phyloP scores from a whole-genome alignment of 2,113 vertebrate genomes.

The Emydura subglobosa region DNA sequence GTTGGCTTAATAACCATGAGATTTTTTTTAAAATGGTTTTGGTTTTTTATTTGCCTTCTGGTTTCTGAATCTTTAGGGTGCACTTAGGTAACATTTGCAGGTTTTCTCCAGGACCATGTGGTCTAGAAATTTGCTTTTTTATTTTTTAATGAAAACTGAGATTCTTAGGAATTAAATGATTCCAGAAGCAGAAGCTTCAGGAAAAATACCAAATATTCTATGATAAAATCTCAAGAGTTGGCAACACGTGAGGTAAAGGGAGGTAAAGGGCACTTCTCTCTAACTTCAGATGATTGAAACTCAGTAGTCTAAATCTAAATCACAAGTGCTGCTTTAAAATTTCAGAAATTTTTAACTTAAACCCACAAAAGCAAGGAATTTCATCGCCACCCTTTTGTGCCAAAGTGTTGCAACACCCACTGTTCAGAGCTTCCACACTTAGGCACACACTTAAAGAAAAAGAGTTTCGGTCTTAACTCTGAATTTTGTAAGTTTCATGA shows the following conservation, averaged over 20 bases:
- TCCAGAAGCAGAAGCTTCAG: neutral
- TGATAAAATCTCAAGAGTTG: slow-evolving; percentile 28
- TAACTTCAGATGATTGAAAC: neutral
- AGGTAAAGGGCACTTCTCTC: neutral
- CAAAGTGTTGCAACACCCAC: neutral
- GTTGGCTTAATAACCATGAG: neutral
- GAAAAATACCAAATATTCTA: neutral
- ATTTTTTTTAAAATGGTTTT: slow-evolving; percentile 16
- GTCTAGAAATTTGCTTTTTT: slow-evolving; percentile 34
- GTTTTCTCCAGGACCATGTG: slow-evolving; percentile 21
- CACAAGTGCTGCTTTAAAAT: neutral
- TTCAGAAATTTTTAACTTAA: neutral
- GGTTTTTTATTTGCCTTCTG: slow-evolving; percentile 16
- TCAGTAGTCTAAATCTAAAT: neutral
- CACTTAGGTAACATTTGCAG: slow-evolving; percentile 49
- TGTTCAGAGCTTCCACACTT: neutral
- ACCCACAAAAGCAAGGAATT: neutral
- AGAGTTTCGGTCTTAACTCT: neutral
- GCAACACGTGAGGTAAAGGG: neutral
- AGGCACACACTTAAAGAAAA: neutral
- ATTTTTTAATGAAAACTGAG: slow-evolving; percentile 35
- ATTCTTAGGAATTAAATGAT: slow-evolving; percentile 43
- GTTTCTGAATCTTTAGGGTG: slow-evolving; percentile 26
- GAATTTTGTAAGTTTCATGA: neutral
- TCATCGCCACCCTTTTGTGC: neutral